Evolutionary conservation across 2,888 invertebrate genomes (phyloP), one percentile per base, ranked within the genome.

Genomic region (Thymelicus sylvestris): DNA sequence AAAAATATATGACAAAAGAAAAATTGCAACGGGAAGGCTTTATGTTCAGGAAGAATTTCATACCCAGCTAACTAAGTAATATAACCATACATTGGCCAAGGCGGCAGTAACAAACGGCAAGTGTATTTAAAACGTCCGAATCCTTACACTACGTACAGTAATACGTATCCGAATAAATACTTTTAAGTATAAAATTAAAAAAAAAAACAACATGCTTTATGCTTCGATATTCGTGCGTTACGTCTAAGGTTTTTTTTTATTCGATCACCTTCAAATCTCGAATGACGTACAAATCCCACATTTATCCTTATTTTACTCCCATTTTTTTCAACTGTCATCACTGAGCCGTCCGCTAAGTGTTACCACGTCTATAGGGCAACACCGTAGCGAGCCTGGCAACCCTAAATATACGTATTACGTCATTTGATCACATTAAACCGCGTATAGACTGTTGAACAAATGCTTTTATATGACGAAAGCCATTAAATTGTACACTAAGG

Each of bases 171-270:
- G 86, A 91, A 91, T 91, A 90, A 90, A 91, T 91, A 91, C 87
- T 77, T 86, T 87, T 88, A 90, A 89, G 90, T 91, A 92, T 91
- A 92, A 92, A 92, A 92, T 90, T 90, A 89, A 91, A 90, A 87
- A n/a, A 91, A 92, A 89, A 89, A 86, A 89, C 89, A 90, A 89
- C 88, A 85, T 83, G 80, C 81, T 86, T 86, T 86, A 86, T 87
- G 89, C 87, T 86, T 88, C 83, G 86, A 85, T 83, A 81, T 85
- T 88, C 83, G 86, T 87, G 86, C 84, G 84, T 82, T 83, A 81
- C 78, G 74, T 75, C 80, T 71, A 44, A 61, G 60, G 24, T 71
- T 72, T 64, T 67, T 67, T 48, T 73, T 71, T 69, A 66, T 64
- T 67, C 55, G 41, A 70, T 67, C 41, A 61, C 60, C 50, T 67